Evolutionary conservation across 2,113 vertebrate species (phyloP), one percentile per base, ranked within the genome.

Genomic region (Chloropsis cyanopogon): DNA sequence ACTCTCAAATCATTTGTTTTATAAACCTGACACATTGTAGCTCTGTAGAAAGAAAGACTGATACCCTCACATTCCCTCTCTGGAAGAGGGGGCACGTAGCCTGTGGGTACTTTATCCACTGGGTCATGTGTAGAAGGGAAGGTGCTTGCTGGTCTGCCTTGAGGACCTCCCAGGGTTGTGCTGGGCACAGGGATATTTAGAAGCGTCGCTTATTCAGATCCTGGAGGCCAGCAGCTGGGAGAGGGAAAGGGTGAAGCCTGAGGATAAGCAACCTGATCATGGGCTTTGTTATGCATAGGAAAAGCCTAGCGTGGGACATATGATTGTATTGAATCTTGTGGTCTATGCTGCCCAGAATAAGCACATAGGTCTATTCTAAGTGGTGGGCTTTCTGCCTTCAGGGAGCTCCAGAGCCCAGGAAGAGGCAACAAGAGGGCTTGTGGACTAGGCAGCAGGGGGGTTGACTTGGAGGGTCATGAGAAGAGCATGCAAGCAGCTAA

Each of bases 321-420:
- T 0, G 6, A 33, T 13, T 76, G 56, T 72, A 50, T 88, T 1
- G 5, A 70, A 79, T 44, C 37, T 60, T 76, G 28, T 90, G 57
- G 23, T 90, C 41, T 76, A 0, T 80, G 25, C 26, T 50, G 42
- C 12, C 21, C 42, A 57, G 63, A 72, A 29, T 60, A 41, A 82
- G 41, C 8, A 33, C 0, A 0, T 42, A 49, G 14, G 13, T 53
- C 37, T 82, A 0, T 64, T 82, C 19, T 60, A 80, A 24, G 28
- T 65, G 53, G 7, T 0, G 1, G 53, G 14, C 21, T 90, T 80
- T 65, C 35, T n/a, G 39, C 26, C 42, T 57, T 20, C 3, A 2
- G 33, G 21, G 49, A 85, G 33, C 65, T 85, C 25, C 26, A 57
- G 44, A 68, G 44, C 65, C 87, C 21, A 12, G 53, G 57, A 35